Base-by-base conservation (phyloP, 2,888 invertebrate genomes). In the Oxystoma pomonae region DNA sequence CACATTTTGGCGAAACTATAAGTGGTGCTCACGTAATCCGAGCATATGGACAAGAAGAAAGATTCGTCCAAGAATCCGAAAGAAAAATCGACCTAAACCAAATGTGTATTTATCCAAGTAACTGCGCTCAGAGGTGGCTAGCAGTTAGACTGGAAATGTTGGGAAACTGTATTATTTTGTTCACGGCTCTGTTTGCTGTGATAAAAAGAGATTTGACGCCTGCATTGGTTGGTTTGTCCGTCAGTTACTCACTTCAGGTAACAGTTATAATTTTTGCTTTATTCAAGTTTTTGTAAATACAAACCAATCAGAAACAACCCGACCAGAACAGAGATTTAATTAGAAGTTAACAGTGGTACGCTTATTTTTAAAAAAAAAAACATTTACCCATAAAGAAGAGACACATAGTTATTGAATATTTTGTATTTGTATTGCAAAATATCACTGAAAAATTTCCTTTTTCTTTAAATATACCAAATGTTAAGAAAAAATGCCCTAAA, bases 111-210 rank as follows among this genome's bases (percentile, higher is more conserved):
- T 85, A 81, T 72, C 84, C 84, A 1, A 81, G 78, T 63, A 78
- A 82, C 35, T 77, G 82, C 56, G 78, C 84, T 2, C 83, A 84
- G 72, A 67, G 82, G 62, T 82, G 82, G 82, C 69, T 82, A 19
- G 77, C 78, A 16, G 75, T 82, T 20, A 71, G 81, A 19, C 71
- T 82, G 22, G 84, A 84, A 70, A 77, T 80, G 53, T 79, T 86
- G 1, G 85, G 85, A 21, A 85, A 85, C 71, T 71, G 82, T 52
- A 82, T 86, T 35, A 82, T 86, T 19, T 80, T 87, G 59, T 82
- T 83, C 69, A 80, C 86, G 2, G 82, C 85, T 0, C 70, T 87
- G 12, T 85, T 86, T 76, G 84, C 86, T 58, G 85, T 85, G 1
- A 70, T 84, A 12, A 73, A 72, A 21, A 66, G 75, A 60, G 71